Evolutionary conservation across 2,113 vertebrate species (phyloP).

Genomic region (Xyrauchen texanus): DNA sequence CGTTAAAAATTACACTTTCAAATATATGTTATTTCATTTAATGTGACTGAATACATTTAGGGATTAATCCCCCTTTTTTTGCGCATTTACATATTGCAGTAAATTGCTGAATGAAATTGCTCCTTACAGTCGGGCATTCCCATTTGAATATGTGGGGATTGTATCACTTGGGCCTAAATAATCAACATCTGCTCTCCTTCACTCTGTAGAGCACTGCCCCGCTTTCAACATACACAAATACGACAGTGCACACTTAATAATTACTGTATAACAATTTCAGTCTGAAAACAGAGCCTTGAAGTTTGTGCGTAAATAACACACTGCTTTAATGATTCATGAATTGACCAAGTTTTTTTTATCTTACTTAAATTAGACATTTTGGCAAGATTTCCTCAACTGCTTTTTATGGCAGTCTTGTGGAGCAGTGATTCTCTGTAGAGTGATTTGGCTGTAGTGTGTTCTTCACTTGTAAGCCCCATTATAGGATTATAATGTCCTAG

Average conservation of each 20-base stretch:
- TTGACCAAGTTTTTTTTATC: constrained; percentile 19
- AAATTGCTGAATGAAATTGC: constrained; percentile 69
- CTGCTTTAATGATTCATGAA: constrained; percentile 21
- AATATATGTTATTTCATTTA: constrained; percentile 76
- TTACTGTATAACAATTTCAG: not conserved
- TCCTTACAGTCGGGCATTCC: constrained; percentile 60
- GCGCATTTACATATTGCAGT: constrained; percentile 66
- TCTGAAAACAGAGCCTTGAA: constrained; percentile 2
- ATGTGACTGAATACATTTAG: constrained; percentile 65
- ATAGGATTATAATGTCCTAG: constrained; percentile 55
- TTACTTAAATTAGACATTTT: constrained; percentile 35
- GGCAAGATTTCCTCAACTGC: constrained; percentile 34
- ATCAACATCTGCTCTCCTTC: constrained; percentile 40
- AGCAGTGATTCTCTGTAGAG: constrained; percentile 32
- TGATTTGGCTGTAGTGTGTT: constrained; percentile 34
- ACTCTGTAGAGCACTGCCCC: not conserved
- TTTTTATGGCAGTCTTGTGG: constrained; percentile 34
- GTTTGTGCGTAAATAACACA: not conserved
- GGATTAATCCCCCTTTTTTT: constrained; percentile 60
- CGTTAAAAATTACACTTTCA: constrained; percentile 75
- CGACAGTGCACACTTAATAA: not conserved
- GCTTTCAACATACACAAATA: constrained; percentile 9
- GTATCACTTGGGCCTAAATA: constrained; percentile 28
- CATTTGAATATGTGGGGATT: constrained; percentile 48
- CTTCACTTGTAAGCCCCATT: constrained; percentile 13